These are phyloP conservation scores for Heliopora coerulea DNA, from an alignment of 92 coral and sea anemone species.

Conservation along the genomic window DNA sequence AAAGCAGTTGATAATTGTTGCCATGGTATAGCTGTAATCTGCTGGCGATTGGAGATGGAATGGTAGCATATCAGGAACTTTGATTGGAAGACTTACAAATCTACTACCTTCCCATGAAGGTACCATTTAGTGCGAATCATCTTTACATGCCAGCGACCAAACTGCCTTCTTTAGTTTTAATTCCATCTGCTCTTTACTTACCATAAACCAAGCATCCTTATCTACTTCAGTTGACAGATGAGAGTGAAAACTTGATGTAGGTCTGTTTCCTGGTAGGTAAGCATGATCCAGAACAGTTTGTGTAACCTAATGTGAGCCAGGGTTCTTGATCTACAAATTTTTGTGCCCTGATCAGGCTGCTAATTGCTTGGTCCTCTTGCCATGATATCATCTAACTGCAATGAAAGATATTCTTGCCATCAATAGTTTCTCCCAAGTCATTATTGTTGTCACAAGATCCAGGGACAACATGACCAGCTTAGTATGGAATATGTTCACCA, in stretches of 20 bases:
- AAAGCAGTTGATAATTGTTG: constrained; percentile 14
- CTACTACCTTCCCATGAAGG: constrained; percentile 7
- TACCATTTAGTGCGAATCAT: not conserved
- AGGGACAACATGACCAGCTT: constrained; percentile 27
- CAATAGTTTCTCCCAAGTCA: constrained; percentile 44
- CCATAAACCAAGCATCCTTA: not conserved
- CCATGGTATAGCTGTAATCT: constrained; percentile 2
- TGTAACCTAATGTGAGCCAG: too few species aligned
- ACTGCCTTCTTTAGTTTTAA: not conserved
- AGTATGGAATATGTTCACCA: constrained; percentile 26
- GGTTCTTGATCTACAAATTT: too few species aligned
- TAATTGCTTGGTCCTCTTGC: constrained; percentile 44
- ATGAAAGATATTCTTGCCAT: constrained; percentile 48
- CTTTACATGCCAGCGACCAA: too few species aligned
- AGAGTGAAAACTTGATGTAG: not conserved
- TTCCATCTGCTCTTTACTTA: constrained; percentile 1
- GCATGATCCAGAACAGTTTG: too few species aligned
- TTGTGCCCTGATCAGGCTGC: too few species aligned
- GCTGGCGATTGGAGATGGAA: constrained; percentile 7
- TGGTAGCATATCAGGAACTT: constrained; percentile 14
- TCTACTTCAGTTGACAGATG: not conserved
- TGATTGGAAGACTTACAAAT: not conserved
- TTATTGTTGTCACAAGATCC: too few species aligned
- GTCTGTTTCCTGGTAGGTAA: not conserved
- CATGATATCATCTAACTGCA: constrained; percentile 43